A percentile compares a stretch with the other conserved stretches of the same genome.
Conservation (phyloP, 1,140 invertebrate genomes). For the Amphibalanus amphitrite region DNA sequence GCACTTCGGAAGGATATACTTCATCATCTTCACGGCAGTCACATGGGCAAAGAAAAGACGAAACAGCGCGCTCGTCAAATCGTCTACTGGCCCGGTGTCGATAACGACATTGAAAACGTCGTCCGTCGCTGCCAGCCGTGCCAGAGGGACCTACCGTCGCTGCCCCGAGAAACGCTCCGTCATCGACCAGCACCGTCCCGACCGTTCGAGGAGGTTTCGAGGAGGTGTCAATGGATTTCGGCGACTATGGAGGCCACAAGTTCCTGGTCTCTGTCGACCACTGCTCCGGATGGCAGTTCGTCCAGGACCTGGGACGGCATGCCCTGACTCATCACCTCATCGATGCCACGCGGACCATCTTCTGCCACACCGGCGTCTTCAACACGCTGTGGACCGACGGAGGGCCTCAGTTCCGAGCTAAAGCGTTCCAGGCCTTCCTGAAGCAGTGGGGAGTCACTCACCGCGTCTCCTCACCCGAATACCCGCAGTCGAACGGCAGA, state of each 20-base stretch:
- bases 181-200: slow-evolving; percentile 14
- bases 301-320: neutral
- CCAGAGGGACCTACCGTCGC: slow-evolving; percentile 11
- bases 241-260: slow-evolving; percentile 13
- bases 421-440: slow-evolving; percentile 4
- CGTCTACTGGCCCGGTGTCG: slow-evolving; percentile 20
- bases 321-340: neutral
- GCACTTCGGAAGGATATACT: too few relatives aligned
- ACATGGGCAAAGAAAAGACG: slow-evolving; percentile 6
- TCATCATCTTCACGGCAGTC: slow-evolving; percentile 3
- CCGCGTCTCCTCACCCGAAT: slow-evolving; percentile 7
- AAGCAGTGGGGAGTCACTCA: slow-evolving; percentile 1
- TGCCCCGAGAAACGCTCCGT: slow-evolving; percentile 13
- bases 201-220: slow-evolving; percentile 21
- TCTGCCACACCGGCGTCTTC: neutral
- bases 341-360: neutral
- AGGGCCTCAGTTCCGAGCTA: neutral
- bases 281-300: slow-evolving; percentile 14
- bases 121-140: slow-evolving; percentile 17
- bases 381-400: neutral
- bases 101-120: slow-evolving; percentile 17
- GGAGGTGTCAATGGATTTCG: slow-evolving; percentile 19
- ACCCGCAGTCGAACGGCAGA: slow-evolving; percentile 10
- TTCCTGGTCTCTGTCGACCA: slow-evolving; percentile 19
- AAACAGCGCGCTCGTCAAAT: slow-evolving; percentile 16